Percentiles rank a stretch among this genome's conserved stretches.
Conservation (phyloP, 2,797 vertebrate genomes). For the Pseudochirops corinnae region DNA sequence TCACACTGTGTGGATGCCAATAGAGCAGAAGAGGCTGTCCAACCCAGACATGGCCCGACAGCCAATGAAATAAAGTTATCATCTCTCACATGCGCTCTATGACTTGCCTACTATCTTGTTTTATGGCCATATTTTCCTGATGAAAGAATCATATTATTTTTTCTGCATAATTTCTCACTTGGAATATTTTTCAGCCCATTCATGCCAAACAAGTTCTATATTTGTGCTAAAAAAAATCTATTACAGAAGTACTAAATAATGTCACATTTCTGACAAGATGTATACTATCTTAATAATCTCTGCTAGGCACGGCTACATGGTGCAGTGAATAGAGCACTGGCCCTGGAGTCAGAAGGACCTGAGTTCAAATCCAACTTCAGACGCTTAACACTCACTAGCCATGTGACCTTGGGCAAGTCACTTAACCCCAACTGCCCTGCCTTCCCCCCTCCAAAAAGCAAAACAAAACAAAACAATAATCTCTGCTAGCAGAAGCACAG, state of each 20-base stretch:
- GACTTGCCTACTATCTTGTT: not conserved
- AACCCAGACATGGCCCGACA: not conserved
- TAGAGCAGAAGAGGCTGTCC: not conserved
- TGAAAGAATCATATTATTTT: not conserved
- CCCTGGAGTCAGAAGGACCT: too few species aligned
- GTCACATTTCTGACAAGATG: not conserved
- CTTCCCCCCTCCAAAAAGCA: too few species aligned
- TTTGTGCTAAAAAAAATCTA: too few species aligned
- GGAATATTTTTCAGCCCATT: too few species aligned
- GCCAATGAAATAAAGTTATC: constrained; percentile 31
- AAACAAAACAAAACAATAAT: not conserved
- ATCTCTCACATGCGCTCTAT: not conserved
- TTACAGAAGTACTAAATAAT: too few species aligned
- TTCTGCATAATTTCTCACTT: not conserved
- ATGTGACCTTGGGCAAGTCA: too few species aligned
- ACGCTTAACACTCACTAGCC: too few species aligned
- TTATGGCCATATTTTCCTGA: not conserved
- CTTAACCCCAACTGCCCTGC: too few species aligned
- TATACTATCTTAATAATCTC: not conserved
- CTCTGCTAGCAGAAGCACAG: not conserved
- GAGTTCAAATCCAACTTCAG: too few species aligned
- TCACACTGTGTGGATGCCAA: not conserved
- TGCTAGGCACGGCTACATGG: too few species aligned
- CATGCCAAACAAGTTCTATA: too few species aligned
- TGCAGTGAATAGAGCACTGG: too few species aligned